Conservation (phyloP, 2,113 vertebrate genomes). For the Ginglymostoma cirratum region DNA sequence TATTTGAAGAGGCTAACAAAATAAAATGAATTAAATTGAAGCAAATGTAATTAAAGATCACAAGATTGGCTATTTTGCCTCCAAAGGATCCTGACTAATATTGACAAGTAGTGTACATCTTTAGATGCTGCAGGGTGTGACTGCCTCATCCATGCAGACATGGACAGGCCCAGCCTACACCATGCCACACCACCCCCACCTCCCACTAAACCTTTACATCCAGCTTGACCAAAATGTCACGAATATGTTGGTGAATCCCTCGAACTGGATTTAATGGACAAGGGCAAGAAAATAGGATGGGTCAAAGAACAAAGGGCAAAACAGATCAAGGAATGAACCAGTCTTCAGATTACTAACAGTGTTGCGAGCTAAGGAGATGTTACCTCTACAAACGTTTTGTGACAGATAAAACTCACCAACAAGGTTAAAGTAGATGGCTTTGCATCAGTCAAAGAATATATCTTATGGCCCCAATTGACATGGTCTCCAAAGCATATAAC, state of each 20-base stretch:
- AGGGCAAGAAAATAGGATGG: background rate
- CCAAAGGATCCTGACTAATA: background rate
- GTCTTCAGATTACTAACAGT: background rate
- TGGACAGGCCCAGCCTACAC: background rate
- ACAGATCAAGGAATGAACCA: background rate
- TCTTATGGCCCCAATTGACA: background rate
- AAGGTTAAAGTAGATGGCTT: background rate
- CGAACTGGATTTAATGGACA: background rate
- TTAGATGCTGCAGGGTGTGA: background rate
- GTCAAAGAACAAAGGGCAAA: background rate
- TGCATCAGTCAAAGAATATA: background rate
- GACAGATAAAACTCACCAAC: background rate
- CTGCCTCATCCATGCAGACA: background rate
- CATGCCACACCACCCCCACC: too few species aligned
- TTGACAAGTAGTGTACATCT: background rate
- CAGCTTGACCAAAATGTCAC: background rate
- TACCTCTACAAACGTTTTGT: background rate
- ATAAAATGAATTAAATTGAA: background rate
- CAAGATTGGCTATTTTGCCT: background rate
- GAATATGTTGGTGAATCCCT: background rate
- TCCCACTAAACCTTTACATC: background rate
- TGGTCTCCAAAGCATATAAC: too few species aligned
- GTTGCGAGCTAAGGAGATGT: background rate
- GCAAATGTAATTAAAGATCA: background rate
- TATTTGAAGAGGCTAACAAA: background rate